Evolutionary conservation across 2,888 invertebrate genomes (phyloP).

Genomic region (Pegoplata infirma): DNA sequence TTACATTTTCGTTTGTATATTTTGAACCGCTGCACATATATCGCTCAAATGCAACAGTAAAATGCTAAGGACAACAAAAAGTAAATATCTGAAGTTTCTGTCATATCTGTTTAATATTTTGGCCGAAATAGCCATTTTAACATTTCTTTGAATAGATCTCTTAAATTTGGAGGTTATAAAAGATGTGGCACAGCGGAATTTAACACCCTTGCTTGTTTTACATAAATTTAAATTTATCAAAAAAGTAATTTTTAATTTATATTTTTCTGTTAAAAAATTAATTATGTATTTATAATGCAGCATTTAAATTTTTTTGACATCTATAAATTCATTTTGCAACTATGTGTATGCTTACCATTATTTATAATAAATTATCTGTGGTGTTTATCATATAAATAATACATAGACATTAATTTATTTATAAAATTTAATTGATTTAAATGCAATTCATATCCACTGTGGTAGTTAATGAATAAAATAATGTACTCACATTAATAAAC

Average conservation of each 20-base stretch:
- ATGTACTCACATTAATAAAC: slow-evolving; percentile 52
- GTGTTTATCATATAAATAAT: not conserved
- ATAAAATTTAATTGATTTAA: slow-evolving; percentile 44
- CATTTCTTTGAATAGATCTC: too few species aligned
- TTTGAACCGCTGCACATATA: too few species aligned
- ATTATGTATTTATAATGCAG: not conserved
- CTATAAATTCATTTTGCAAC: not conserved
- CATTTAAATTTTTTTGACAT: not conserved
- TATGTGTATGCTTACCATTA: not conserved
- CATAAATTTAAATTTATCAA: too few species aligned
- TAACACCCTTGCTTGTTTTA: too few species aligned
- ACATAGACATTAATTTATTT: slow-evolving; percentile 21
- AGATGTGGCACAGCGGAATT: too few species aligned
- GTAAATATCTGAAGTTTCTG: too few species aligned
- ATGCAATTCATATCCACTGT: slow-evolving; percentile 12
- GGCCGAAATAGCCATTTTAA: too few species aligned
- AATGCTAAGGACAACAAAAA: too few species aligned
- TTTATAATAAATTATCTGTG: not conserved
- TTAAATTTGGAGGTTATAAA: too few species aligned
- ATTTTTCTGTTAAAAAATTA: not conserved
- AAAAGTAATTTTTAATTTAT: not conserved
- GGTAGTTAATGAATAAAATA: slow-evolving; percentile 43
- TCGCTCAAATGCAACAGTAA: too few species aligned
- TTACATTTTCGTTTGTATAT: too few species aligned
- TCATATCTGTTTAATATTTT: too few species aligned